Percentiles rank a stretch among this genome's conserved stretches.
phyloP scores from a whole-genome alignment of 1,140 invertebrate species.

The Bombyx mandarina region DNA sequence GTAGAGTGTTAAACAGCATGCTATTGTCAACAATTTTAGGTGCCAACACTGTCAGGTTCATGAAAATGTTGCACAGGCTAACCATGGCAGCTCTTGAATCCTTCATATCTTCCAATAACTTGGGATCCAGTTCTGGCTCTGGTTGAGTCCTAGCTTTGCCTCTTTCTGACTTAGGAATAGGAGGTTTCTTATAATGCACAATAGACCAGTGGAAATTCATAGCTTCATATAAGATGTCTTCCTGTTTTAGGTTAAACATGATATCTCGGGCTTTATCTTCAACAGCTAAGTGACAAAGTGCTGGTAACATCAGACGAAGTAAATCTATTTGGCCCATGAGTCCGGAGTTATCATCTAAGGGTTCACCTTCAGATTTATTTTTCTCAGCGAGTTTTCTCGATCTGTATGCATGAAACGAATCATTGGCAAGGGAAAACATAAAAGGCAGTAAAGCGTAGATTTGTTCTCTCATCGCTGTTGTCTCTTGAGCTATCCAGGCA shows the following conservation, averaged over 20 bases:
- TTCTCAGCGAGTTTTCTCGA: conserved; percentile 75
- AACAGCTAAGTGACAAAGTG: conserved; percentile 90
- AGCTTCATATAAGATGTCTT: conserved; percentile 84
- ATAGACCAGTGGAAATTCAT: conserved; percentile 89
- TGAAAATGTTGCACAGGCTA: conserved; percentile 90
- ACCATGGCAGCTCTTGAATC: conserved; percentile 87
- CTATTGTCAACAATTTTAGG: conserved; percentile 84
- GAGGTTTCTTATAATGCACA: conserved; percentile 87
- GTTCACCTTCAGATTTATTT: conserved; percentile 69
- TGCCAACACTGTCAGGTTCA: conserved; percentile 93
- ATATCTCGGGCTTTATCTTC: conserved; percentile 89
- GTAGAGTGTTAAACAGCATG: conserved; percentile 80
- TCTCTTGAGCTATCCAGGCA: conserved; percentile 93
- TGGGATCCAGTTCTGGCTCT: conserved; percentile 79
- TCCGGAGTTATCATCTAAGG: conserved; percentile 64
- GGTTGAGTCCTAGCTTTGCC: conserved; percentile 80
- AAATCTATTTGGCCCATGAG: conserved; percentile 81
- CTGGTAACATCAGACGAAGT: conserved; percentile 85
- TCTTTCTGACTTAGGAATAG: conserved; percentile 82
- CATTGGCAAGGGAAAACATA: conserved; percentile 83
- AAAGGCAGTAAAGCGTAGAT: conserved; percentile 85
- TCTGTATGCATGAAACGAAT: conserved; percentile 83
- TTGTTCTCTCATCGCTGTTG: conserved; percentile 87
- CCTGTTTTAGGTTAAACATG: conserved; percentile 83
- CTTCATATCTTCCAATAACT: conserved; percentile 84